phyloP scores from a whole-genome alignment of 2,888 invertebrate species.

The Amiota minor region DNA sequence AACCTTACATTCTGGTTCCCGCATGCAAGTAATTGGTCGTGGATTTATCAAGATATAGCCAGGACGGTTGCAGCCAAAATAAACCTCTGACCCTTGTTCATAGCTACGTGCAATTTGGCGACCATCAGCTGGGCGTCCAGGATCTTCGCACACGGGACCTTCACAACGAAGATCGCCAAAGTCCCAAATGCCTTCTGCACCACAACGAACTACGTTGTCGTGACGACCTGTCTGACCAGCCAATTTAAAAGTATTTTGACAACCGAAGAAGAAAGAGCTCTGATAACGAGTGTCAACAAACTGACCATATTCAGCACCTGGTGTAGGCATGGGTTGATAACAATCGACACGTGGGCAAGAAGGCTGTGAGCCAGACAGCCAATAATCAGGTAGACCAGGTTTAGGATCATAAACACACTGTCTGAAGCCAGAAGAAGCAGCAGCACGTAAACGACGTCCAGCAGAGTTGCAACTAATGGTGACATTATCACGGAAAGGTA shows the following conservation, averaged over 20 bases:
- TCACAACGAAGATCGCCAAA: conserved; percentile 95
- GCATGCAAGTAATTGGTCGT: conserved; percentile 89
- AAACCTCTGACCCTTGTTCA: conserved; percentile 91
- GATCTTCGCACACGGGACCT: conserved; percentile 97
- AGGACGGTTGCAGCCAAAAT: conserved; percentile 90
- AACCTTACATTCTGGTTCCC: conserved; percentile 94
- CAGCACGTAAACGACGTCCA: conserved; percentile 85
- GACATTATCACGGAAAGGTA: conserved; percentile 92
- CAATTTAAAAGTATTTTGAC: conserved; percentile 94
- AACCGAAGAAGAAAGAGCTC: conserved; percentile 95
- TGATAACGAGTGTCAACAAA: conserved; percentile 91
- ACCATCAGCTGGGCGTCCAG: conserved; percentile 94
- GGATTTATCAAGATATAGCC: conserved; percentile 95
- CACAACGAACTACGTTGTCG: conserved; percentile 93
- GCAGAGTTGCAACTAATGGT: conserved; percentile 86
- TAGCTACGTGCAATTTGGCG: conserved; percentile 87
- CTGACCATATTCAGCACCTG: conserved; percentile 94
- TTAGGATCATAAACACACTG: conserved; percentile 97
- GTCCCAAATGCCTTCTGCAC: conserved; percentile 96
- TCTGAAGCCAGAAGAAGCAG: conserved; percentile 87
- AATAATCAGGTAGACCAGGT: conserved; percentile 90
- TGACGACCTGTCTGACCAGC: conserved; percentile 93
- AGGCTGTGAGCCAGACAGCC: conserved; percentile 90
- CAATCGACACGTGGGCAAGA: conserved; percentile 92
- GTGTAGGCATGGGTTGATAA: conserved; percentile 91